Conservation (phyloP, 2,797 vertebrate species). For the Hippocampus kuda region DNA sequence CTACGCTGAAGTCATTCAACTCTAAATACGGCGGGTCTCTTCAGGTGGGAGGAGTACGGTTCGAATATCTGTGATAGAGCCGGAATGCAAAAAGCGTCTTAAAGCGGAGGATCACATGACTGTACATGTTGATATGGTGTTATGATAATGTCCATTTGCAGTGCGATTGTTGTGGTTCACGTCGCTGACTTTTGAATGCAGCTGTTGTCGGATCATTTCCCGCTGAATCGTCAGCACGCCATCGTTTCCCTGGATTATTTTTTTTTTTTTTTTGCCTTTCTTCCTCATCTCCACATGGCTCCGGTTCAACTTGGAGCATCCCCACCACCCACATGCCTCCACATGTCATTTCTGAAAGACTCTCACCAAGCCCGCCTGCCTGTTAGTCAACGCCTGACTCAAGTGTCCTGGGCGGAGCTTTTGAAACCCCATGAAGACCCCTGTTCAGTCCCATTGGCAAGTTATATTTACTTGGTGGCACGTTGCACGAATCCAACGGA, state of each 20-base stretch:
- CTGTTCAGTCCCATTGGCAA: conserved; percentile 13
- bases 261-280: conserved; percentile 4
- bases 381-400: conserved; percentile 6
- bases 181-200: neutral
- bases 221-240: neutral
- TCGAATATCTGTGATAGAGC: no score
- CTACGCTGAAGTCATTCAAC: no score
- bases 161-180: neutral
- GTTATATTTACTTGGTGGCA: conserved; percentile 3
- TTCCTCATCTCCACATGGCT: conserved; percentile 17
- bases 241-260: neutral
- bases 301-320: conserved; percentile 15
- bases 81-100: no score
- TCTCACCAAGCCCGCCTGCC: conserved; percentile 12
- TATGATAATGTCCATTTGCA: neutral
- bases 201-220: neutral
- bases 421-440: conserved; percentile 8
- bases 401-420: conserved; percentile 26
- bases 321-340: conserved; percentile 19
- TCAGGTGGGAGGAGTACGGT: no score
- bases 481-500: neutral
- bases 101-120: no score
- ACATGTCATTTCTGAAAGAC: conserved; percentile 8
- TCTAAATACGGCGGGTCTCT: no score
- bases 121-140: neutral